Conservation (phyloP, 2,113 vertebrate species). For the Elanoides forficatus region DNA sequence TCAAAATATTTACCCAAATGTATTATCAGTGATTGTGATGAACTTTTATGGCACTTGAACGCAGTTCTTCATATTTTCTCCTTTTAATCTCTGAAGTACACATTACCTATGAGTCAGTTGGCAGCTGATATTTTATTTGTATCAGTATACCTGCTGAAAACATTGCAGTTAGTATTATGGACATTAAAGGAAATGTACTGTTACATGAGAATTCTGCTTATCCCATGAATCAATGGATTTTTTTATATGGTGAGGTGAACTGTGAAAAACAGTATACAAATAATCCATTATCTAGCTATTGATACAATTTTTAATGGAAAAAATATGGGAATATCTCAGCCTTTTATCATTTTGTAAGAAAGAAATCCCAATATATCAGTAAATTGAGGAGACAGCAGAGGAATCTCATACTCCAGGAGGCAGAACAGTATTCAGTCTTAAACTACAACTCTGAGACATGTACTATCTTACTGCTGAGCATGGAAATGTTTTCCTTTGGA, state of each 20-base stretch:
- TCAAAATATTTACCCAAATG: neutral
- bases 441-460: neutral
- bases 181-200: neutral
- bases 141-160: neutral
- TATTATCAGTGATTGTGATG: neutral
- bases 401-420: neutral
- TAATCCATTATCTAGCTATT: neutral
- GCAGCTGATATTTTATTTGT: neutral
- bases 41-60: neutral
- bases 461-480: neutral
- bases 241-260: neutral
- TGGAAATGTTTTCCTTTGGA: neutral
- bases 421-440: neutral
- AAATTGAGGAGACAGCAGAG: neutral
- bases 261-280: neutral
- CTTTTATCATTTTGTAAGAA: neutral
- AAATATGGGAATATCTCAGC: neutral
- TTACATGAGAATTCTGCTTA: neutral
- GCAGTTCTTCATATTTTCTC: neutral
- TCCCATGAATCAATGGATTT: neutral
- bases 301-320: neutral
- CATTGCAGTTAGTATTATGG: neutral
- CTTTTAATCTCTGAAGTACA: neutral
- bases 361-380: neutral
- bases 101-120: neutral